A percentile compares a stretch with the other conserved stretches of the same genome.
phyloP scores from a whole-genome alignment of 1,140 invertebrate genomes.

The Nasonia longicornis region DNA sequence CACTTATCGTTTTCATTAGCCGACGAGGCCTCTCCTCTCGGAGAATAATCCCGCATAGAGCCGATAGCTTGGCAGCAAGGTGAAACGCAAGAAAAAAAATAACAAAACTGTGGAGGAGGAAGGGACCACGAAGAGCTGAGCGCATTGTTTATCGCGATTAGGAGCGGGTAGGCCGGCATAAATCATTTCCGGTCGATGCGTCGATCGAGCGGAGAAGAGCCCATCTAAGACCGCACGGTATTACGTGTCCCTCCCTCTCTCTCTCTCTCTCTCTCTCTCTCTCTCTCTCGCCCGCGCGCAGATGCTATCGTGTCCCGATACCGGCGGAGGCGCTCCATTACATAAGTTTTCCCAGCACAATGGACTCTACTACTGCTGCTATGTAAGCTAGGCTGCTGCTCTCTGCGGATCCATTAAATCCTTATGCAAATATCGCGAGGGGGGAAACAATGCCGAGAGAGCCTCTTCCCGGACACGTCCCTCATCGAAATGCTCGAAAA shows the following conservation, averaged over 20 bases:
- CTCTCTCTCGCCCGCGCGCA: constrained; percentile 35
- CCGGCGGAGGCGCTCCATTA: constrained; percentile 48
- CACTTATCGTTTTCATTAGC: constrained; percentile 40
- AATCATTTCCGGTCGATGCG: constrained; percentile 45
- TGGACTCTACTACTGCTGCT: constrained; percentile 41
- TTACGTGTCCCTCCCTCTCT: constrained; percentile 50
- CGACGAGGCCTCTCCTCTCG: neutral
- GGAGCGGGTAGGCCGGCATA: neutral
- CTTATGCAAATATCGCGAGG: constrained; percentile 56
- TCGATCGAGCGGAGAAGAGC: constrained; percentile 10
- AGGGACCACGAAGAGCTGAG: neutral
- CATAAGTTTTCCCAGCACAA: constrained; percentile 55
- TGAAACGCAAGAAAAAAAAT: neutral
- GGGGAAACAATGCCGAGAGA: constrained; percentile 52
- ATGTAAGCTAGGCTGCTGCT: too few relatives aligned
- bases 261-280: constrained; percentile 19
- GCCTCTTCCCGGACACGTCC: constrained; percentile 37
- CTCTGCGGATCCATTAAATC: constrained; percentile 58
- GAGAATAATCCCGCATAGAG: too few relatives aligned
- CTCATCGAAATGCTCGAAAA: constrained; percentile 40
- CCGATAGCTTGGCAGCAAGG: too few relatives aligned
- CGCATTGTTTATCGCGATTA: constrained; percentile 37
- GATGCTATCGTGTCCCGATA: constrained; percentile 53
- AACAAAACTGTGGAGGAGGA: neutral
- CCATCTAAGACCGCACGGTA: constrained; percentile 29